These are phyloP conservation scores for Megalops atlanticus DNA, from an alignment of 2,113 vertebrate genomes.

Conservation along the genomic window DNA sequence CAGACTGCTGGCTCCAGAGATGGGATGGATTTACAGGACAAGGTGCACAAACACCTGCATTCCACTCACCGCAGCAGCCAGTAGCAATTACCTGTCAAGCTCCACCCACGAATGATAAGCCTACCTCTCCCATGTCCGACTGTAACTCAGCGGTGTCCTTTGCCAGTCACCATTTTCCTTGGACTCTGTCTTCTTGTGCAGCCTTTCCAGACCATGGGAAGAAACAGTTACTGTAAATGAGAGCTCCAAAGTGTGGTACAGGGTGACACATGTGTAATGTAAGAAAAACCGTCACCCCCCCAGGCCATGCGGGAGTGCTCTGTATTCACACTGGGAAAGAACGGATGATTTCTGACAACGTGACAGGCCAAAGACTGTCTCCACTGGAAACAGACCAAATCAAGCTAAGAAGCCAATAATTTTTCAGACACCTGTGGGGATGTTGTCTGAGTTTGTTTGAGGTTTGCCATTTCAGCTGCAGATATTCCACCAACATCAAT, in stretches of 20 bases:
- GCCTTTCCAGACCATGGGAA: background rate
- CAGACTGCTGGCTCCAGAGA: background rate
- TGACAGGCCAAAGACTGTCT: background rate
- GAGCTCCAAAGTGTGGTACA: background rate
- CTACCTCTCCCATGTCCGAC: conserved; percentile 9
- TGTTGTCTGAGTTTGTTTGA: background rate
- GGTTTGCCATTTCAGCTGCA: background rate
- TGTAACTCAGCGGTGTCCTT: background rate
- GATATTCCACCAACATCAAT: background rate
- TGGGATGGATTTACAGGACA: background rate
- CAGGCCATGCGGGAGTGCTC: no score
- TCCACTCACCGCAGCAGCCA: background rate
- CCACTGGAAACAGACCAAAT: background rate
- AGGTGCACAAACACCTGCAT: background rate
- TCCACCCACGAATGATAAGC: background rate
- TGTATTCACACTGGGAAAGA: background rate
- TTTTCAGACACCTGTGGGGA: background rate
- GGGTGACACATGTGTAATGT: background rate
- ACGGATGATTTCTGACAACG: background rate
- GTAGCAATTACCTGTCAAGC: background rate
- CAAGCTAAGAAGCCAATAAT: background rate
- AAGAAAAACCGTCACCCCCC: background rate
- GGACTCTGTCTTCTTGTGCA: background rate
- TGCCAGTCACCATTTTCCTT: background rate
- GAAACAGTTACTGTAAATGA: background rate